Base-by-base conservation (phyloP, 30 jellyfish, hydroid and myxozoan genomes). In the Hydra vulgaris region DNA sequence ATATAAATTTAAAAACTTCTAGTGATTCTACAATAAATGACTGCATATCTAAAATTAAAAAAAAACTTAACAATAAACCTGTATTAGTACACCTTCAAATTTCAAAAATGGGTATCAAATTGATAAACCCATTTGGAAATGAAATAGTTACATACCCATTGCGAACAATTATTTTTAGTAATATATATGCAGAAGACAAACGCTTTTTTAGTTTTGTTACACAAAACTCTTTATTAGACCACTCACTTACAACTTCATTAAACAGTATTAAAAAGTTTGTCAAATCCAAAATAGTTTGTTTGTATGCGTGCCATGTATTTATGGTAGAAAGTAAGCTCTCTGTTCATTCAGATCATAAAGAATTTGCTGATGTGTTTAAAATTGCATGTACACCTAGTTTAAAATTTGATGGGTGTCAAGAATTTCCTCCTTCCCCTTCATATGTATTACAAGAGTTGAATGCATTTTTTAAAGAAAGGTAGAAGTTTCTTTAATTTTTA, bases 121-220 rank as follows among this genome's bases (percentile, higher is more conserved):
- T 89, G 20, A 73, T 67, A 0, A 82, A 80, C 66, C 68, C 81
- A 53, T 27, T 15, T 21, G 89, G 89, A 15, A 21, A 71, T n/a
- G 86, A 75, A 24, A 80, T 84, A 21, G 81, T 77, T 25, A 85
- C 94, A 12, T 89, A 85, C 69, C 94, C 97, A 26, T 53, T 84
- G 61, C 76, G 77, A 56, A 79, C 88, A 27, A 56, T 89, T 18
- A 84, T 88, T 20, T 89, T 84, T 70, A 80, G 95, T 7, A 82
- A 91, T 26, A 70, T 85, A 26, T 89, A 95, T 71, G 86, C 96
- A 0, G 90, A 80, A 22, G 96, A 89, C 79, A 81, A 77, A 22
- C 83, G 83, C 19, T 89, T 7, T 27, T 89, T 89, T 89, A 95
- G 95, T 25, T 66, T 89, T 70, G 96, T 89, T 22, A 89, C 96